Conservation (phyloP, 2,797 vertebrate genomes). For the Huso huso region DNA sequence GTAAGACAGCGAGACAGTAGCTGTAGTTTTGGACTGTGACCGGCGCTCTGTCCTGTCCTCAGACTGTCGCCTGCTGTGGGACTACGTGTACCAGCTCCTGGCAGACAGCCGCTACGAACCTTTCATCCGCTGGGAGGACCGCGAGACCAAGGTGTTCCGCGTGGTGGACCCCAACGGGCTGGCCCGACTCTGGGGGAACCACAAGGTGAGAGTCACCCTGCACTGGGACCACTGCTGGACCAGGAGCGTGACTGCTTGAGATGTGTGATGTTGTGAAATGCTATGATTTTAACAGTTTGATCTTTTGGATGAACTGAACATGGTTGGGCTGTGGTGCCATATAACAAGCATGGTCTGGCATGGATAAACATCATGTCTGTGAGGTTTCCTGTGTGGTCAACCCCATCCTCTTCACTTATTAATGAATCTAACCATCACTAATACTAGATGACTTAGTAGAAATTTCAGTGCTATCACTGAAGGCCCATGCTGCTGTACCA, state of each 20-base stretch:
- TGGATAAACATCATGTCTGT: not conserved
- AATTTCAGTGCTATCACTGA: not conserved
- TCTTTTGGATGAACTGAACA: not conserved
- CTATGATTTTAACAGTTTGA: not conserved
- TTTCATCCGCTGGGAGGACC: conserved; percentile 81
- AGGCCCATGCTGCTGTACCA: not conserved
- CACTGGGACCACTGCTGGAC: no score
- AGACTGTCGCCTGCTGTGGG: conserved; percentile 85
- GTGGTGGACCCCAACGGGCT: conserved; percentile 79
- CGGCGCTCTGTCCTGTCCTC: conserved; percentile 14
- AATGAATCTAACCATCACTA: not conserved
- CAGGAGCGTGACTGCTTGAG: no score
- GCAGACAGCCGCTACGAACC: conserved; percentile 70
- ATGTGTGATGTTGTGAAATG: no score
- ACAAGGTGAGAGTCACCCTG: conserved; percentile 63
- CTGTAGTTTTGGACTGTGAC: not conserved
- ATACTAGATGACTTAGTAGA: not conserved
- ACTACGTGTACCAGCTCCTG: conserved; percentile 81
- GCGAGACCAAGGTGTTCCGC: conserved; percentile 64
- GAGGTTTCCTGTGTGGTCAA: not conserved
- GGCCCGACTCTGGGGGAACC: conserved; percentile 85
- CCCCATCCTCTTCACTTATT: not conserved
- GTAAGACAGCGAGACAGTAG: rapidly evolving
- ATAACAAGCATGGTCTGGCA: not conserved
- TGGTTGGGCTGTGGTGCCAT: not conserved